Percentiles rank a stretch among this genome's conserved stretches.
phyloP scores from a whole-genome alignment of 2,797 vertebrate species.

The Parauchenoglanis ngamensis region DNA sequence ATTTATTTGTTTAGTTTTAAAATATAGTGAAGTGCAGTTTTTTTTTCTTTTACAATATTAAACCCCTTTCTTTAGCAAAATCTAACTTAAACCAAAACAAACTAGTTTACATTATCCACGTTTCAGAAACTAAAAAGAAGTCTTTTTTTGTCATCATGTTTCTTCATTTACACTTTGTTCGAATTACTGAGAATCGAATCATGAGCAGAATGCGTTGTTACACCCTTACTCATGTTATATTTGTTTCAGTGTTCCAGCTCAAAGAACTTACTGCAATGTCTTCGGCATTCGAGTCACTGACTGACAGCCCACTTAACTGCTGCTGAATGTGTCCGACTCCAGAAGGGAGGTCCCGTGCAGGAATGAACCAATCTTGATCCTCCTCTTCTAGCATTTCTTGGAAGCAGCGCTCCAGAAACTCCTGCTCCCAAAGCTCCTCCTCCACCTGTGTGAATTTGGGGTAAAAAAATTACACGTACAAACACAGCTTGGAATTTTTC shows the following conservation, averaged over 20 bases:
- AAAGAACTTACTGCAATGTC: conserved; percentile 79
- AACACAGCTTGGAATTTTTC: background rate
- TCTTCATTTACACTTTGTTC: background rate
- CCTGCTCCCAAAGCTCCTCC: conserved; percentile 84
- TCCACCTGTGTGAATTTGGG: conserved; percentile 74
- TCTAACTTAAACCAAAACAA: background rate
- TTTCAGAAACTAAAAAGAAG: background rate
- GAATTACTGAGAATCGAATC: background rate
- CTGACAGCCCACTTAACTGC: conserved; percentile 79
- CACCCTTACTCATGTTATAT: background rate
- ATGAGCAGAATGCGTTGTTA: background rate
- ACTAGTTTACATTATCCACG: background rate
- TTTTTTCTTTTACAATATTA: too few species aligned
- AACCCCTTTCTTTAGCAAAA: background rate
- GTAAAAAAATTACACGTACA: background rate
- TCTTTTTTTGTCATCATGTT: background rate
- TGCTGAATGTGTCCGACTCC: conserved; percentile 81
- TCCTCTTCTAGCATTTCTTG: conserved; percentile 90
- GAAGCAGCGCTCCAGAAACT: conserved; percentile 86
- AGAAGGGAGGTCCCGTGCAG: conserved; percentile 79
- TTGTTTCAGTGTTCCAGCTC: background rate
- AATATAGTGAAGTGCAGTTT: background rate
- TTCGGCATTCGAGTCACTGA: conserved; percentile 71
- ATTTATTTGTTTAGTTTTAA: background rate
- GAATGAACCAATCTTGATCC: conserved; percentile 88